Percentiles rank a stretch among this genome's conserved stretches.
Conservation (phyloP, 2,797 vertebrate genomes). For the Pipistrellus nathusii region DNA sequence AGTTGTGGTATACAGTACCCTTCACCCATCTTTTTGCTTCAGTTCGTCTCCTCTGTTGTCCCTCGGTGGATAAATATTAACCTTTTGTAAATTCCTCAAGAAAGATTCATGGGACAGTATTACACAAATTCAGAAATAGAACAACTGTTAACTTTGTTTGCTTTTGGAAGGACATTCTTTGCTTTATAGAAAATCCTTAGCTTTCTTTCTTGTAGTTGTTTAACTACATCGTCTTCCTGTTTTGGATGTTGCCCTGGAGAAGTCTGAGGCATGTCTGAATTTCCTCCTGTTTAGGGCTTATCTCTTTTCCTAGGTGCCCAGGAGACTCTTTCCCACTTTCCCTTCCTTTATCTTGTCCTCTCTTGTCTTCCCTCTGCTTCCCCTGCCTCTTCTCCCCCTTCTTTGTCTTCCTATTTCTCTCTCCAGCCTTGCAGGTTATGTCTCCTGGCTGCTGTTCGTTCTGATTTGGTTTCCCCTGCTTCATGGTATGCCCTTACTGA, state of each 20-base stretch:
- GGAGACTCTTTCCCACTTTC: not conserved
- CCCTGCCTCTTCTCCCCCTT: not conserved
- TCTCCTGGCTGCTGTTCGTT: not conserved
- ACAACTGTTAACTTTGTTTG: not conserved
- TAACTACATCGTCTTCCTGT: not conserved
- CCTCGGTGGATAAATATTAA: not conserved
- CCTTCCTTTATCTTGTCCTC: not conserved
- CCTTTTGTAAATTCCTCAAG: not conserved
- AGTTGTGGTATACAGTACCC: not conserved
- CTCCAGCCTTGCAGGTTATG: not conserved
- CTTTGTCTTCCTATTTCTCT: not conserved
- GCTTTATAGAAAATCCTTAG: not conserved
- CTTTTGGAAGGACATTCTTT: not conserved
- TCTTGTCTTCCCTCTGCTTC: not conserved
- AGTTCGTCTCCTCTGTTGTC: not conserved
- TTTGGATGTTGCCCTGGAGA: not conserved
- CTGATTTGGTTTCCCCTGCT: not conserved
- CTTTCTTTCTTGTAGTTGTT: not conserved
- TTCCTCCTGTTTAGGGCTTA: not conserved
- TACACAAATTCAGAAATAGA: not conserved
- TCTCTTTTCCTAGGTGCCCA: not conserved
- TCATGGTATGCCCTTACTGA: not conserved
- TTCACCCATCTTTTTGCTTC: not conserved
- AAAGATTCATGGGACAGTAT: not conserved
- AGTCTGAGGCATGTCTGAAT: not conserved